Base-by-base conservation (phyloP, 2,797 vertebrate genomes). In the Micrastur ruficollis region DNA sequence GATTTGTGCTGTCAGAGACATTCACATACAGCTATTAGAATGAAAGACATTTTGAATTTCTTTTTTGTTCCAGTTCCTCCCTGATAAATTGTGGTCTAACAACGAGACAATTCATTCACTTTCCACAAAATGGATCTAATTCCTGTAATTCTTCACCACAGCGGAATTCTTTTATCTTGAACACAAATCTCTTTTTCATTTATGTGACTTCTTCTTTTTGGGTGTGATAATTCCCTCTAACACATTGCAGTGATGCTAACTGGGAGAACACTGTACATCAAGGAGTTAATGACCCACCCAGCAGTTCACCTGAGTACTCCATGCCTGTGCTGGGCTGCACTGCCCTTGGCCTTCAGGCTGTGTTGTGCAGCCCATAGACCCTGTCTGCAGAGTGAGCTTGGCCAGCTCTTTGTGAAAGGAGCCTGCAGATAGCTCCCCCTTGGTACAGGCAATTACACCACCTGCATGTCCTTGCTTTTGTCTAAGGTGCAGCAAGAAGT, bases 381-480 rank as follows among this genome's bases (percentile, higher is more conserved):
- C 23, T 25, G 5, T 12, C 18, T 85, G 22, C 55, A 50, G 29
- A 14, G 78, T 11, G 14, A 46, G 11, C 25, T 46, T 53, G 44
- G 44, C 8, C 67, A 86, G 6, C 31, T 26, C 21, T 29, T 38
- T 20, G 8, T 5, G 22, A 63, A 47, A 72, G 55, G 6, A 73
- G 11, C 8, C 19, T 59, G 32, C 22, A 68, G 4, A 16, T 18
- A 49, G 5, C 11, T 88, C 16, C 38, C 12, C 22, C 12, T 10
- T 14, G 5, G 2, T 32, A 67, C 5, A 62, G 31, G 16, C 0
- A 1, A 26, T 34, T 18, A 32, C 2, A 3, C 1, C n/a, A 53
- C 19, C 9, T 31, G 15, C 2, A 1, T 32, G 25, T 22, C 47
- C 42, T 76, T 81, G 27, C 4, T 31, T 56, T 71, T 27, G 17